Percentiles rank a stretch among this genome's conserved stretches.
phyloP scores from a whole-genome alignment of 2,888 invertebrate species.

The Drosophila kanekoi region DNA sequence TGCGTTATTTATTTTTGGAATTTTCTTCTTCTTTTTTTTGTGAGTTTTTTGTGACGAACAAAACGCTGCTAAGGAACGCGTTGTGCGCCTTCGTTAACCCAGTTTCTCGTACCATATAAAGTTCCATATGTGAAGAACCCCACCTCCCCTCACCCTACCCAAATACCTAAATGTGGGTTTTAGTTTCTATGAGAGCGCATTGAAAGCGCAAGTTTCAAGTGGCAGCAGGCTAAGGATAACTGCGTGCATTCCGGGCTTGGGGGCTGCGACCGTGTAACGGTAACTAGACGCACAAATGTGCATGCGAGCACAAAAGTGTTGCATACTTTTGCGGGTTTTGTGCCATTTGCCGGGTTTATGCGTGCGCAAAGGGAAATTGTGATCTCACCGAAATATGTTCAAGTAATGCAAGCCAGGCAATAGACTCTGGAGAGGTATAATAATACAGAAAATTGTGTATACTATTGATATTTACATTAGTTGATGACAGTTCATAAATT shows the following conservation, averaged over 20 bases:
- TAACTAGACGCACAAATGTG: conserved; percentile 43
- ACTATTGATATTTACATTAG: no score
- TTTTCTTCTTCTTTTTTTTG: no score
- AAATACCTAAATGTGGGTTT: conserved; percentile 21
- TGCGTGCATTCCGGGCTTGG: background rate
- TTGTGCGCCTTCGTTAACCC: conserved; percentile 58
- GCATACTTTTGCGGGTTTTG: conserved; percentile 39
- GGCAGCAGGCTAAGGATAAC: conserved; percentile 4
- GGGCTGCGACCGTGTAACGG: conserved; percentile 3
- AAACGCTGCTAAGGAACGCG: conserved; percentile 29
- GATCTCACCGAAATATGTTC: background rate
- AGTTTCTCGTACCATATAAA: conserved; percentile 37
- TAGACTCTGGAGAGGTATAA: background rate
- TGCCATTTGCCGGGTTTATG: conserved; percentile 6
- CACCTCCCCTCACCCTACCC: no score
- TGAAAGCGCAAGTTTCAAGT: conserved; percentile 64
- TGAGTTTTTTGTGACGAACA: conserved; percentile 22
- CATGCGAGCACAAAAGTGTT: conserved; percentile 43
- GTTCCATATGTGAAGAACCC: conserved; percentile 21
- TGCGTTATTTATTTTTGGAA: conserved; percentile 2
- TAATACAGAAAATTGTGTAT: background rate
- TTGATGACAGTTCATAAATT: no score
- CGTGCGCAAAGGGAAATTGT: conserved; percentile 1
- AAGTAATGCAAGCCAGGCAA: background rate
- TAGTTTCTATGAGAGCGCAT: conserved; percentile 44